Evolutionary conservation across 1,140 invertebrate species (phyloP).

Genomic region (Magallana angulata): DNA sequence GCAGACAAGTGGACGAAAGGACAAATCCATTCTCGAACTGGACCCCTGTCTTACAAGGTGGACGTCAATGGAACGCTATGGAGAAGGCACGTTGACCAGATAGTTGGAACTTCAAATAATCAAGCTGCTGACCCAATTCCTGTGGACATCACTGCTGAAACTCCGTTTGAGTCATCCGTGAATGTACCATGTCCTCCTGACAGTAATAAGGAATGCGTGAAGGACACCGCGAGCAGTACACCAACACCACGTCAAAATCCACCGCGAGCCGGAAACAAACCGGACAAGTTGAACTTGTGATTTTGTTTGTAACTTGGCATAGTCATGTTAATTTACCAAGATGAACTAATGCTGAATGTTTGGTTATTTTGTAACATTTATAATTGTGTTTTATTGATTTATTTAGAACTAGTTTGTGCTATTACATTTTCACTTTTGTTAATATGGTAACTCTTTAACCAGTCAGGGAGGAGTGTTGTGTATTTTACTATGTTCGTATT

Average conservation of each 20-base stretch:
- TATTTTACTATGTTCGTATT: not conserved
- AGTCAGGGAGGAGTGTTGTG: not conserved
- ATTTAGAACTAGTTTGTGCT: too few relatives aligned
- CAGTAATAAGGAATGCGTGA: too few relatives aligned
- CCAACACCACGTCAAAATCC: too few relatives aligned
- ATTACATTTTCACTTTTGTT: too few relatives aligned
- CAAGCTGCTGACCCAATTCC: not conserved
- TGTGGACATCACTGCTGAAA: conserved; percentile 15
- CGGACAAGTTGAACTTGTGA: not conserved
- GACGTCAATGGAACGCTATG: not conserved
- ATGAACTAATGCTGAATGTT: too few relatives aligned
- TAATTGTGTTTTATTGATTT: too few relatives aligned
- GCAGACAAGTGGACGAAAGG: not conserved
- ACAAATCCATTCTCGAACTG: not conserved
- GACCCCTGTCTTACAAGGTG: conserved; percentile 41
- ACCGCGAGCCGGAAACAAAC: not conserved
- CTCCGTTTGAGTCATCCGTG: conserved; percentile 49
- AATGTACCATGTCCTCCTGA: not conserved
- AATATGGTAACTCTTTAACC: too few relatives aligned
- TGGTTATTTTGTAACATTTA: too few relatives aligned
- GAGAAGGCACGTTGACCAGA: conserved; percentile 41
- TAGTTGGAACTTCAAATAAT: not conserved
- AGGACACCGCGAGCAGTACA: too few relatives aligned
- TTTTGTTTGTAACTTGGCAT: too few relatives aligned
- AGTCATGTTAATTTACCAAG: too few relatives aligned